Evolutionary conservation across 2,113 vertebrate species (phyloP), one percentile per base, ranked within the genome.

Genomic region (Caranx ignobilis): DNA sequence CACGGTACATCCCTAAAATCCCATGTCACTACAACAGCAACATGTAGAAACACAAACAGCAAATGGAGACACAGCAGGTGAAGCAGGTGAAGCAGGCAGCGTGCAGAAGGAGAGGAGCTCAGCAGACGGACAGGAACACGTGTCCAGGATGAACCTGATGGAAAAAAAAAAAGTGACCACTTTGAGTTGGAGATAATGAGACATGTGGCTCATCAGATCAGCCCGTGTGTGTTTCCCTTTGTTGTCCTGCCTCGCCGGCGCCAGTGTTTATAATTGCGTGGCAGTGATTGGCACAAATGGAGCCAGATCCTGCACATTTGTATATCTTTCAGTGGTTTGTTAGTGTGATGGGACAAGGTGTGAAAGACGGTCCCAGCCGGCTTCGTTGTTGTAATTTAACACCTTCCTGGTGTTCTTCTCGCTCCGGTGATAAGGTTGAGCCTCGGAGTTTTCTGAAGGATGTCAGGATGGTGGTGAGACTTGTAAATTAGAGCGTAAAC

Each of bases 361-460:
- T 88, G 84, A 90, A 86, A 87, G 62, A 8, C 81, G 45, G 78
- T 80, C 86, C 63, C 88, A 86, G 81, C 47, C 21, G 75, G 63
- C 82, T 86, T 86, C 77, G 76, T 80, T 82, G 70, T 69, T 81
- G 75, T 86, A 84, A 91, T 91, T 87, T 86, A 84, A 90, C 90
- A 89, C 88, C 88, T 91, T 84, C 80, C 69, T 35, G 2, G 59
- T 77, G 79, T 82, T 86, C 76, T 82, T 86, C 76, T 86, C 79
- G 13, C 78, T 80, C 66, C 74, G 18, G 63, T 80, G 75, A 88
- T 82, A 74, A 62, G 70, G 52, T 81, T 86, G 43, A 83, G 65
- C 59, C 63, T 67, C 41, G 48, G 63, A 26, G 26, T 26, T 26
- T 26, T 77, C 39, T 82, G 45, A 64, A 75, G 79, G 60, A 85